These are phyloP conservation scores for Sphinx pinastri DNA, from an alignment of 2,888 invertebrate species.

Conservation along the genomic window DNA sequence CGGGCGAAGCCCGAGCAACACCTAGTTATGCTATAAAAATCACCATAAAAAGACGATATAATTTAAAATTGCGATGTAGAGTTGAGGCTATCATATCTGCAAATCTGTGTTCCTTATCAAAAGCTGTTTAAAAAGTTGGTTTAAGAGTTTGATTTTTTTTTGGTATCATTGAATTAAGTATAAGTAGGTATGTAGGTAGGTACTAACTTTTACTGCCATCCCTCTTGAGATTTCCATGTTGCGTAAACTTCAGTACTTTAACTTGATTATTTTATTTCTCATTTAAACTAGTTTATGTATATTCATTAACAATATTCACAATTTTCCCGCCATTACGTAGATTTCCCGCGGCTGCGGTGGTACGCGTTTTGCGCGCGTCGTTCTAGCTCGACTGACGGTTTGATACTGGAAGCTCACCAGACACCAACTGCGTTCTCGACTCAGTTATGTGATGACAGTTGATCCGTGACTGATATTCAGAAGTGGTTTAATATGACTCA, in stretches of 20 bases:
- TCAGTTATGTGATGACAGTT: constrained; percentile 22
- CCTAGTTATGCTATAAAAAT: neutral
- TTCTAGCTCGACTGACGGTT: constrained; percentile 50
- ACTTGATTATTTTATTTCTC: constrained; percentile 42
- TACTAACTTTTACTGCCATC: constrained; percentile 52
- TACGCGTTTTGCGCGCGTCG: constrained; percentile 49
- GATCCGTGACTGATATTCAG: constrained; percentile 26
- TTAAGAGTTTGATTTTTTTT: no score
- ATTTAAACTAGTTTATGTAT: constrained; percentile 24
- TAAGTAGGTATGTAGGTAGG: neutral
- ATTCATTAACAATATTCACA: constrained; percentile 31
- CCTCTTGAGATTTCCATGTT: constrained; percentile 59
- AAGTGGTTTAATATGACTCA: constrained; percentile 26
- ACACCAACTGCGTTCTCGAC: constrained; percentile 20
- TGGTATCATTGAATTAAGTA: neutral
- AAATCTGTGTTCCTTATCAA: neutral
- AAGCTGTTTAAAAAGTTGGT: no score
- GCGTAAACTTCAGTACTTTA: constrained; percentile 43
- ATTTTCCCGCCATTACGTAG: constrained; percentile 72
- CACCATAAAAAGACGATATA: neutral
- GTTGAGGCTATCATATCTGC: neutral
- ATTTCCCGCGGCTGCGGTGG: constrained; percentile 63
- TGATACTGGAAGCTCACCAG: constrained; percentile 51
- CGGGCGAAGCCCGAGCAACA: no score
- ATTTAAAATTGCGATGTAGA: neutral